These are phyloP conservation scores for Holocentrus rufus DNA, from an alignment of 2,797 vertebrate species.

Conservation along the genomic window DNA sequence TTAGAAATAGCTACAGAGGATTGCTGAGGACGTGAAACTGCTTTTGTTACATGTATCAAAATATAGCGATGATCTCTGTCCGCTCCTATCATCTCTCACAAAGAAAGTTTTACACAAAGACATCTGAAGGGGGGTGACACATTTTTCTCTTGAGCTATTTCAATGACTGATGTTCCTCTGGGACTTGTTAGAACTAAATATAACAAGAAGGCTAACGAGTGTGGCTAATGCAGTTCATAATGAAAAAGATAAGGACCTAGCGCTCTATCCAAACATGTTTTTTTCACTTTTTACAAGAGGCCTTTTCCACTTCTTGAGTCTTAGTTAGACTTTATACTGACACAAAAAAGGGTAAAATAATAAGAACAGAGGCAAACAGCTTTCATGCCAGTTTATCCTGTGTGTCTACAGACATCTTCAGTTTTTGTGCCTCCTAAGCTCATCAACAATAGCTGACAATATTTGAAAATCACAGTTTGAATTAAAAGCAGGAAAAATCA, in stretches of 20 bases:
- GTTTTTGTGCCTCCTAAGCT: slow-evolving; percentile 34
- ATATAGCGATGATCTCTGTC: slow-evolving; percentile 62
- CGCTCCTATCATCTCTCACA: slow-evolving; percentile 59
- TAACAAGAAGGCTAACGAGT: slow-evolving; percentile 64
- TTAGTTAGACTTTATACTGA: not conserved
- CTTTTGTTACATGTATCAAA: slow-evolving; percentile 54
- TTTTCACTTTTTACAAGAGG: not conserved
- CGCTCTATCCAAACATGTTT: slow-evolving; percentile 19
- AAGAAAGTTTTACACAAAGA: slow-evolving; percentile 67
- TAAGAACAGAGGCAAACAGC: slow-evolving; percentile 21
- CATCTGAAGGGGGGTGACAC: slow-evolving; percentile 62
- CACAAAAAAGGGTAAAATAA: not conserved
- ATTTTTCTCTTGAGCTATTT: slow-evolving; percentile 66
- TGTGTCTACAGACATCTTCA: too few relatives aligned
- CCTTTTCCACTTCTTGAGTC: not conserved
- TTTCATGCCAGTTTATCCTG: too few relatives aligned
- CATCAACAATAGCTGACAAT: slow-evolving; percentile 14
- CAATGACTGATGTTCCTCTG: slow-evolving; percentile 68
- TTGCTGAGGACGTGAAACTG: slow-evolving; percentile 44
- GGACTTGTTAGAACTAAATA: slow-evolving; percentile 67
- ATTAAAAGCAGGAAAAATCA: slow-evolving; percentile 44
- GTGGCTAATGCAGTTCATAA: slow-evolving; percentile 46
- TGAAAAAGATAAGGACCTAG: slow-evolving; percentile 39
- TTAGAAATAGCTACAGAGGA: slow-evolving; percentile 54
- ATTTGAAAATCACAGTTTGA: slow-evolving; percentile 32